Percentiles rank a stretch among this genome's conserved stretches.
Evolutionary conservation across 2,888 invertebrate genomes (phyloP).

Genomic region (Drosophila diplacantha): DNA sequence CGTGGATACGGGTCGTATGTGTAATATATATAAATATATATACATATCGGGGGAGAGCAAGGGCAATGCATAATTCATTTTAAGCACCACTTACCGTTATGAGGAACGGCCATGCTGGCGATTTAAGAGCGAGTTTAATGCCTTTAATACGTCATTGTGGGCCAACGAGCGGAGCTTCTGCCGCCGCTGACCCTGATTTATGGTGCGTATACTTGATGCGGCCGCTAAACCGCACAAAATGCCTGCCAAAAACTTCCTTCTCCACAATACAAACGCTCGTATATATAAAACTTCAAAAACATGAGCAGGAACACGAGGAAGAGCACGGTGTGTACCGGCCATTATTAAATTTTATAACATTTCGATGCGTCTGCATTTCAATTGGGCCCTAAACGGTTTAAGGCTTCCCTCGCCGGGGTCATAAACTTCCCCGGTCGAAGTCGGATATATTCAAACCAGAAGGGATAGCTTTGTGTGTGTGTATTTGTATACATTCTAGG

Average conservation of each 20-base stretch:
- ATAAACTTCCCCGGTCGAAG: slow-evolving; percentile 41
- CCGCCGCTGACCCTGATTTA: slow-evolving; percentile 62
- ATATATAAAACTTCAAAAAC: slow-evolving; percentile 46
- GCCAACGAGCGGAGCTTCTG: slow-evolving; percentile 39
- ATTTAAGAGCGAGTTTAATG: slow-evolving; percentile 67
- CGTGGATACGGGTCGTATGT: slow-evolving; percentile 15
- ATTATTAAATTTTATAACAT: slow-evolving; percentile 70
- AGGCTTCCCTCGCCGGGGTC: slow-evolving; percentile 37
- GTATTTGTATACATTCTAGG: slow-evolving; percentile 1
- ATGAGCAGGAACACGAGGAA: neutral
- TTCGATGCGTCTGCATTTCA: slow-evolving; percentile 69
- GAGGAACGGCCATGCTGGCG: slow-evolving; percentile 55
- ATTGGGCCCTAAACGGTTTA: slow-evolving; percentile 65
- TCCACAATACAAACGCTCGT: neutral
- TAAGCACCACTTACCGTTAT: slow-evolving; percentile 71
- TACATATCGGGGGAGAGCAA: slow-evolving; percentile 33
- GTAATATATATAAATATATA: slow-evolving; percentile 30
- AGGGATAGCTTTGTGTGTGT: slow-evolving; percentile 12
- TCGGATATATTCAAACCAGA: slow-evolving; percentile 37
- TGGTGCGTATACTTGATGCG: slow-evolving; percentile 70
- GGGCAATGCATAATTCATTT: slow-evolving; percentile 66
- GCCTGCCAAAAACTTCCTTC: slow-evolving; percentile 30
- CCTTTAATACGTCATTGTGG: slow-evolving; percentile 66
- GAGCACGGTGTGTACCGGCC: slow-evolving; percentile 2
- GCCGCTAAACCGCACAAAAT: slow-evolving; percentile 63